Evolutionary conservation across 2,113 vertebrate species (phyloP).

Genomic region (Silurus glanis): DNA sequence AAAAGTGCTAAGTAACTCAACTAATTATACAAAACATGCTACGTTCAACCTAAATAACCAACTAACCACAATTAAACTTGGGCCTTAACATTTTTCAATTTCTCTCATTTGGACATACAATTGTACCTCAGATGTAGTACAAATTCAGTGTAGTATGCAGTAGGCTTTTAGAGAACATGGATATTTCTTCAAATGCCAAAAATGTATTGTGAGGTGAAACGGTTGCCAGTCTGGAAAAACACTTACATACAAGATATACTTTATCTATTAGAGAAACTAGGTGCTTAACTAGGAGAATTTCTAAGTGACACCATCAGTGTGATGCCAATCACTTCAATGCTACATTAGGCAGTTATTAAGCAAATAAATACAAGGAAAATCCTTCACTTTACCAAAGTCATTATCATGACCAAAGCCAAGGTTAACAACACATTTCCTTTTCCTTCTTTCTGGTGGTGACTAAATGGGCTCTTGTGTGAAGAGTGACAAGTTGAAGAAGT

Average conservation of each 20-base stretch:
- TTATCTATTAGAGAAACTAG: not conserved
- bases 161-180: not conserved
- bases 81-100: not conserved
- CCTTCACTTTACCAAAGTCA: conserved; percentile 25
- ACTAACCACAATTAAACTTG: not conserved
- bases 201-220: not conserved
- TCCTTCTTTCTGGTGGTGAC: conserved; percentile 51
- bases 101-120: not conserved
- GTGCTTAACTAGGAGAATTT: not conserved
- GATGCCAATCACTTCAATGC: not conserved
- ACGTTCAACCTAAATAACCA: not conserved
- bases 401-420: conserved; percentile 53
- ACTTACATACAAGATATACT: not conserved
- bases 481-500: conserved; percentile 72
- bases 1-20: not conserved
- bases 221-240: not conserved
- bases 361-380: conserved; percentile 44
- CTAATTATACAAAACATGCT: not conserved
- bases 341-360: conserved; percentile 23
- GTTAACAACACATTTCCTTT: conserved; percentile 63
- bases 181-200: not conserved
- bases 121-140: not conserved
- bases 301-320: not conserved
- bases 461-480: conserved; percentile 69
- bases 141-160: not conserved